These are phyloP conservation scores for Aeoliscus strigatus DNA, from an alignment of 2,797 vertebrate genomes.

Conservation along the genomic window DNA sequence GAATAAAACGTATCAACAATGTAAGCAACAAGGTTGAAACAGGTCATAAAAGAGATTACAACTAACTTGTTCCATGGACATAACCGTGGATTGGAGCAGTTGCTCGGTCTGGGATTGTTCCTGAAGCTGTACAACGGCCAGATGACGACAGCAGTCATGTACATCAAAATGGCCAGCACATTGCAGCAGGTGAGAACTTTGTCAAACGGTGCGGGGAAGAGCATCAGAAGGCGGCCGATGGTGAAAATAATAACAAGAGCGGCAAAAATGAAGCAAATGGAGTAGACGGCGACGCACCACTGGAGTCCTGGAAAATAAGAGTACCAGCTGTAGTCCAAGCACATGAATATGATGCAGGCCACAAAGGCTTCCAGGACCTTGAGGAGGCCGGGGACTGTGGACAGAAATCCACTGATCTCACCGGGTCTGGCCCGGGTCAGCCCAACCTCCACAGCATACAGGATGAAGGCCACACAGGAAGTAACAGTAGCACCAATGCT, in stretches of 20 bases:
- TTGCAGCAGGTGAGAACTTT: conserved; percentile 77
- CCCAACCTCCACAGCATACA: conserved; percentile 77
- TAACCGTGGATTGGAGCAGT: fast-evolving
- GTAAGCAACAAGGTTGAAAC: conserved; percentile 80
- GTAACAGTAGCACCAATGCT: conserved; percentile 66
- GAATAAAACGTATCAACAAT: conserved; percentile 81
- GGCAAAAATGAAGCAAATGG: conserved; percentile 80
- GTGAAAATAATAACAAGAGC: conserved; percentile 78
- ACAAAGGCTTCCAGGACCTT: conserved; percentile 85
- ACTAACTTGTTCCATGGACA: conserved; percentile 60
- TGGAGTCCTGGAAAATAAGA: conserved; percentile 19
- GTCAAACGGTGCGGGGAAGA: conserved; percentile 70
- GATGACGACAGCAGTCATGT: conserved; percentile 76
- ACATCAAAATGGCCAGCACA: conserved; percentile 78
- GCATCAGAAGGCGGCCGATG: conserved; percentile 71
- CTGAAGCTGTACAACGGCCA: conserved; percentile 82
- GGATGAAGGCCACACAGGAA: conserved; percentile 77
- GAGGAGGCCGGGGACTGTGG: conserved; percentile 80
- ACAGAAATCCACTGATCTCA: conserved; percentile 82
- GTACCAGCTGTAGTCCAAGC: conserved; percentile 17
- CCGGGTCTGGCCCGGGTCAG: conserved; percentile 75
- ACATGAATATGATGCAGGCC: conserved; percentile 84
- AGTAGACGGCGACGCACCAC: conserved; percentile 83
- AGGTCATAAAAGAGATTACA: conserved; percentile 78
- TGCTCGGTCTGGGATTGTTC: fast-evolving